These are phyloP conservation scores for Aphaenogaster ashmeadi DNA, from an alignment of 1,140 invertebrate species.

Conservation along the genomic window DNA sequence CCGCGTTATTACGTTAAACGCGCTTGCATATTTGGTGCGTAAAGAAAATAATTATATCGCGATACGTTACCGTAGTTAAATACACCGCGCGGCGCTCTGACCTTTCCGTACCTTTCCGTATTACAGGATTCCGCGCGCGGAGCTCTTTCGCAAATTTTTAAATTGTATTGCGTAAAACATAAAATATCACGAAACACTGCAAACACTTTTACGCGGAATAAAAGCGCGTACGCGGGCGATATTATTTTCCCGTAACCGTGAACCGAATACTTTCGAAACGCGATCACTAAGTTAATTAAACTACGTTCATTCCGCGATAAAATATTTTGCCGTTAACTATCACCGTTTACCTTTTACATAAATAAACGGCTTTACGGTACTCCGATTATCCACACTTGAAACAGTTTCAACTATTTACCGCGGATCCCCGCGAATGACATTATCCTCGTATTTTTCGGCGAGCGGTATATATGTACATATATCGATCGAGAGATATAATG, in stretches of 20 bases:
- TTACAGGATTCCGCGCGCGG: constrained; percentile 6
- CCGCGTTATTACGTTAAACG: constrained; percentile 51
- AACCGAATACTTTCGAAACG: constrained; percentile 43
- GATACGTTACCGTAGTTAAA: constrained; percentile 51
- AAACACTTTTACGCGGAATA: constrained; percentile 16
- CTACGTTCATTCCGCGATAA: constrained; percentile 12
- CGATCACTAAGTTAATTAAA: constrained; percentile 39
- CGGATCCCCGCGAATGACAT: not conserved
- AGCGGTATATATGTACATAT: no score
- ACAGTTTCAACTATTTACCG: constrained; percentile 33
- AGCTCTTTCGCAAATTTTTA: constrained; percentile 42
- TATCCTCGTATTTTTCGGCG: constrained; percentile 24
- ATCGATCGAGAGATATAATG: constrained; percentile 38
- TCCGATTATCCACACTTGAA: not conserved
- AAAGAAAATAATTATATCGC: constrained; percentile 57
- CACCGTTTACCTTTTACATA: not conserved
- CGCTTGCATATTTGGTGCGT: constrained; percentile 45
- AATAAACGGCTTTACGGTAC: constrained; percentile 22
- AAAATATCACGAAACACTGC: constrained; percentile 29
- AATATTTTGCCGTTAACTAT: constrained; percentile 44
- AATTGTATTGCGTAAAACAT: constrained; percentile 33
- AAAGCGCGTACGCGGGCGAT: not conserved
- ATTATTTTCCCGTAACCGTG: constrained; percentile 12
- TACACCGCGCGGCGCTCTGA: not conserved
- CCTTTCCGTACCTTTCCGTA: not conserved